A percentile compares a stretch with the other conserved stretches of the same genome.
Conservation (phyloP, 2,888 invertebrate genomes). For the Seira ritae region DNA sequence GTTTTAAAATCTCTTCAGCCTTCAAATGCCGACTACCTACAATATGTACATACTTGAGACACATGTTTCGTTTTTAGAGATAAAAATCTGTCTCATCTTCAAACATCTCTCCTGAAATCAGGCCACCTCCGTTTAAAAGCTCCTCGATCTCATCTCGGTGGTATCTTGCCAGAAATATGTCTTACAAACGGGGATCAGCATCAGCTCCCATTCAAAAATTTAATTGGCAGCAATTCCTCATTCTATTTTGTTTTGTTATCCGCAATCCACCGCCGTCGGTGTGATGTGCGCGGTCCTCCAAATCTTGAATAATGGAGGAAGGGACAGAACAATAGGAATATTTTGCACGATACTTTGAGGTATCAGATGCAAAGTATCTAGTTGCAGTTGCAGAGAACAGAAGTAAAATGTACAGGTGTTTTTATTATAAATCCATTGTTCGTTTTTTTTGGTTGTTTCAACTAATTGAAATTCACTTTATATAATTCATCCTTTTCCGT, state of each 20-base stretch:
- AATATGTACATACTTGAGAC: too few species aligned
- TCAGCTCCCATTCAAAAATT: neutral
- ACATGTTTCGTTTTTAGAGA: neutral
- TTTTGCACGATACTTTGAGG: neutral
- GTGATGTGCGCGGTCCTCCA: neutral
- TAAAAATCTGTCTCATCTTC: neutral
- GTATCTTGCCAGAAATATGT: neutral
- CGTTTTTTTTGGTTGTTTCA: neutral
- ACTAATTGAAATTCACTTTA: slow-evolving; percentile 4
- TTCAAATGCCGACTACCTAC: neutral
- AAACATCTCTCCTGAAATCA: slow-evolving; percentile 1
- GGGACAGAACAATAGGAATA: slow-evolving; percentile 2
- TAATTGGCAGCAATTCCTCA: slow-evolving; percentile 4
- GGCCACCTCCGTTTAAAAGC: slow-evolving; percentile 4
- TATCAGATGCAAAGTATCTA: too few species aligned
- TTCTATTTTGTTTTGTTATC: slow-evolving; percentile 11
- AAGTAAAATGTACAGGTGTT: neutral
- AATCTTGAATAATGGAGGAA: neutral
- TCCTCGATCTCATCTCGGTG: neutral
- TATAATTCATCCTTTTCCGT: neutral
- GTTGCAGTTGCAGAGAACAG: too few species aligned
- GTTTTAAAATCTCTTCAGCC: too few species aligned
- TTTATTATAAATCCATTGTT: neutral
- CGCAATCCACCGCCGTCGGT: neutral
- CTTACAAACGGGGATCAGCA: neutral